Conservation (phyloP, 1,140 invertebrate genomes). For the Helicorthomorpha holstii region DNA sequence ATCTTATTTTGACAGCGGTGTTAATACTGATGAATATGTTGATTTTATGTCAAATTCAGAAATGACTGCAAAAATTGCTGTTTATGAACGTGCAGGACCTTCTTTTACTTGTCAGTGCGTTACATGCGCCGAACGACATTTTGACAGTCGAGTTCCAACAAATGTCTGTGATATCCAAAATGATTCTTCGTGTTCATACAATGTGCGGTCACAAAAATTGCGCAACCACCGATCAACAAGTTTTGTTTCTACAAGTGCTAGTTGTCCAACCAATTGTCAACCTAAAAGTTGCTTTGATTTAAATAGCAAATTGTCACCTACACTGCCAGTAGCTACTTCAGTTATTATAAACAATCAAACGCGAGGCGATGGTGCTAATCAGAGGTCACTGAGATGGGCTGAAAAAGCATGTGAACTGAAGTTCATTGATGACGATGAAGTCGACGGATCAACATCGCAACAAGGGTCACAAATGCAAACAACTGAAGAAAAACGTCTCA, state of each 20-base stretch:
- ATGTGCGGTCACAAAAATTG: no score
- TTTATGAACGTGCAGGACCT: no score
- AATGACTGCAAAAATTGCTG: neutral
- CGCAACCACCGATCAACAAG: slow-evolving; percentile 3
- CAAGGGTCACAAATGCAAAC: neutral
- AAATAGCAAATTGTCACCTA: neutral
- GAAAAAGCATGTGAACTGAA: slow-evolving; percentile 24
- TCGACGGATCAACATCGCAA: slow-evolving; percentile 11
- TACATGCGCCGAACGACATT: no score
- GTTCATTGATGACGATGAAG: slow-evolving; percentile 28
- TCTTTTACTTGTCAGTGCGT: no score
- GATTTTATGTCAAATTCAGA: slow-evolving; percentile 30
- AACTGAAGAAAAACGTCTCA: slow-evolving; percentile 7
- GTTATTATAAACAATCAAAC: neutral
- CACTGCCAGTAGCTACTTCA: neutral
- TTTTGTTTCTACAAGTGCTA: slow-evolving; percentile 3
- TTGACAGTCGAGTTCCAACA: no score
- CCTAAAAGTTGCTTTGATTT: neutral
- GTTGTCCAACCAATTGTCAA: slow-evolving; percentile 1
- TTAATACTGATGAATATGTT: slow-evolving; percentile 40
- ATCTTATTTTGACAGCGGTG: slow-evolving; percentile 48
- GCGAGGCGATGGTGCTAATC: slow-evolving; percentile 7
- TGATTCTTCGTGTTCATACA: no score
- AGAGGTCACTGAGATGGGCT: slow-evolving; percentile 21
- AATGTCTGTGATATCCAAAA: no score